Percentiles rank a stretch among this genome's conserved stretches.
These are phyloP conservation scores for Pachypanchax playfairii DNA, from an alignment of 2,113 vertebrate genomes.

Conservation along the genomic window DNA sequence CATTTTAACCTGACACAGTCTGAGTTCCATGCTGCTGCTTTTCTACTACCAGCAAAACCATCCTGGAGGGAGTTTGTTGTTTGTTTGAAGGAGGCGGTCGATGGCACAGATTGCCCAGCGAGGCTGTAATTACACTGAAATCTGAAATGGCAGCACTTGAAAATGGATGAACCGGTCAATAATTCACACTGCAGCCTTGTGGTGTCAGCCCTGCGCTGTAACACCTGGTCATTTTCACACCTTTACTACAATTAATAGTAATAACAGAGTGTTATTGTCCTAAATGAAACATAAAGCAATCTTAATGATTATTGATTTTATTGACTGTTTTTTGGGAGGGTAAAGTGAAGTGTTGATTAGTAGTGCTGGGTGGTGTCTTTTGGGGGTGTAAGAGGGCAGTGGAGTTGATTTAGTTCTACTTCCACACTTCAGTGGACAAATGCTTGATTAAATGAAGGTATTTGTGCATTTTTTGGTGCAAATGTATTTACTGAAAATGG, in stretches of 20 bases:
- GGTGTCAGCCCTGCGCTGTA: slow-evolving; percentile 58
- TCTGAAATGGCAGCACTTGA: slow-evolving; percentile 77
- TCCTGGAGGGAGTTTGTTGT: slow-evolving; percentile 65
- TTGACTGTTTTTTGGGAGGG: slow-evolving; percentile 26
- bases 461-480: no score
- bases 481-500: no score
- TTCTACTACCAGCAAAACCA: slow-evolving; percentile 17
- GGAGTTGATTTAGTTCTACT: no score
- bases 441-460: background rate
- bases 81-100: slow-evolving; percentile 63
- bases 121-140: slow-evolving; percentile 85
- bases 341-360: slow-evolving; percentile 8
- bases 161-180: slow-evolving; percentile 73
- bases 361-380: background rate
- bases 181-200: slow-evolving; percentile 58
- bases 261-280: slow-evolving; percentile 79
- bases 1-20: slow-evolving; percentile 41
- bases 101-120: slow-evolving; percentile 69
- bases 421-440: background rate
- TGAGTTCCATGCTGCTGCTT: slow-evolving; percentile 25
- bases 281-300: slow-evolving; percentile 72
- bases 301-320: slow-evolving; percentile 48
- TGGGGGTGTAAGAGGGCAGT: background rate
- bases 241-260: slow-evolving; percentile 67
- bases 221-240: slow-evolving; percentile 68